Conservation (phyloP, 1,140 invertebrate species). For the Drosophila repleta region DNA sequence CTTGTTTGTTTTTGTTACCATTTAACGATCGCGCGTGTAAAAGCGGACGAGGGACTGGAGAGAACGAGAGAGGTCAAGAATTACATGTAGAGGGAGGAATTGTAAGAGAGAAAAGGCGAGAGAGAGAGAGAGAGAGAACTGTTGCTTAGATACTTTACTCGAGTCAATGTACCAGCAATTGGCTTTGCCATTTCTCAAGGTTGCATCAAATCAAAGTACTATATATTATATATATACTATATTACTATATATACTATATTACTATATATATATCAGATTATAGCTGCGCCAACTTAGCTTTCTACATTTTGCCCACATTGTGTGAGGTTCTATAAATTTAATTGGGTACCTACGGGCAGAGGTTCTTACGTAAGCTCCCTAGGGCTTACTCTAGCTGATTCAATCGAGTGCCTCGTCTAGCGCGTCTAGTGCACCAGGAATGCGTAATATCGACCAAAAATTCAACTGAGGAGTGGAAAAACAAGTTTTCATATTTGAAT, state of each 20-base stretch:
- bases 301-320: conserved; percentile 33
- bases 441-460: background rate
- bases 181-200: conserved; percentile 41
- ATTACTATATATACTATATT: background rate
- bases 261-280: background rate
- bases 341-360: too few species aligned
- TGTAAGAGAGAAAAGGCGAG: background rate
- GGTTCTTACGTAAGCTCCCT: conserved; percentile 19
- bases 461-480: background rate
- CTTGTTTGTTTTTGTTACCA: background rate
- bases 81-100: background rate
- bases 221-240: background rate
- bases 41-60: background rate
- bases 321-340: conserved; percentile 15
- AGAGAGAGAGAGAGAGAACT: background rate
- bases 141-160: background rate
- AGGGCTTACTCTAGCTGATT: background rate
- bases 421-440: background rate
- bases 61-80: background rate
- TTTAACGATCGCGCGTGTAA: conserved; percentile 4
- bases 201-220: conserved; percentile 34
- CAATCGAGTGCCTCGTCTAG: conserved; percentile 1
- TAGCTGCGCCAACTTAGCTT: background rate
- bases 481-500: background rate
- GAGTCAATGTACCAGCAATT: conserved; percentile 52